Base-by-base conservation (phyloP, 1,140 invertebrate genomes). In the Hycleus phaleratus region DNA sequence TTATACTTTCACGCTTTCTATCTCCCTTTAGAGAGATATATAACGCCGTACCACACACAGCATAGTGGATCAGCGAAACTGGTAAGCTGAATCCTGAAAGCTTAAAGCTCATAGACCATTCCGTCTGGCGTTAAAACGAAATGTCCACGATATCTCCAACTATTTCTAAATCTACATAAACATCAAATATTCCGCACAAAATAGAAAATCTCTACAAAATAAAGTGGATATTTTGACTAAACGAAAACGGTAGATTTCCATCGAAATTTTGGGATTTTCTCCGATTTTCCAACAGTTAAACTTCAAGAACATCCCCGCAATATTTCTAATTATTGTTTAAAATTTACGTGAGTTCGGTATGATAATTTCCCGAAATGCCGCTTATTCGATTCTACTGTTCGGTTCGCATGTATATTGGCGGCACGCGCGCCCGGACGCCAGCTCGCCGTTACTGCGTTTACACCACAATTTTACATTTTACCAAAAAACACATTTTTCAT, bases 361-460 rank as follows among this genome's bases (percentile, higher is more conserved):
- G 18, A 38, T 26, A 24, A 38, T 24, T 11, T 18, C 38, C 32
- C 39, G 49, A 50, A 52, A 43, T 18, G n/a, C 42, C 46, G 45
- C 58, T 56, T 38, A 44, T 47, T 47, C 58, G 52, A 42, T 54
- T 46, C 43, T 56, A 49, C 47, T 47, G 7, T 47, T 45, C 48
- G 50, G 52, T 61, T 53, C 54, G 39, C 59, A 53, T 55, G 9
- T 42, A 59, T 53, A 62, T 61, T 51, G 64, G 57, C 60, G 62
- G 65, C 65, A 65, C 62, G 65, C 65, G 65, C 62, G 55, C 63
- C 53, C 62, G 60, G 62, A 67, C 62, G 65, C 63, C 63, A 67
- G 63, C 59, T 63, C 60, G 56, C 56, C 61, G 54, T 52, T 48
- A 32, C 7, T 32, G 7, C 32, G 32, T 32, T 32, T 32, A 32